phyloP scores from a whole-genome alignment of 2,797 vertebrate species.

The Harpagifer antarcticus region DNA sequence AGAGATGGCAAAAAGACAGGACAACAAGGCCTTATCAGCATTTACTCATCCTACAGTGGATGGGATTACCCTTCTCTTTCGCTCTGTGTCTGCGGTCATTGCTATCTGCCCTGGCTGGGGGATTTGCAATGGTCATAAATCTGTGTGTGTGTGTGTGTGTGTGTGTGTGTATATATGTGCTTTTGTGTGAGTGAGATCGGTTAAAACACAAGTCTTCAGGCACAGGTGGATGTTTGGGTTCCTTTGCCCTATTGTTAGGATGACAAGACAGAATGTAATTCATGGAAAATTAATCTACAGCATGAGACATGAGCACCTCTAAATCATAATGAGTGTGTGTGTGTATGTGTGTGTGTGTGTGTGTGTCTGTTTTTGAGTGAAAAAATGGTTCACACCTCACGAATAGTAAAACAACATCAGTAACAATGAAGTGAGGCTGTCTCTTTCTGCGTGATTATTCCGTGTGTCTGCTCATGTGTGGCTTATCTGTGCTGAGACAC shows the following conservation, averaged over 20 bases:
- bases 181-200: not conserved
- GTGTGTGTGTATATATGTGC: not conserved
- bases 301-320: slow-evolving; percentile 31
- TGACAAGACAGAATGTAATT: slow-evolving; percentile 56
- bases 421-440: slow-evolving; percentile 30
- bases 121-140: slow-evolving; percentile 71
- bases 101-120: slow-evolving; percentile 58
- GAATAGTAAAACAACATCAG: slow-evolving; percentile 40
- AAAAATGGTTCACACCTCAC: not conserved
- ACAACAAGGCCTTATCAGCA: slow-evolving; percentile 64
- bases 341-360: not conserved
- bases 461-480: slow-evolving; percentile 9
- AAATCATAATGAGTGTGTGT: slow-evolving; percentile 14
- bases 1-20: slow-evolving; percentile 36
- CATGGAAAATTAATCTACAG: slow-evolving; percentile 44
- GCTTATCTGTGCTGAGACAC: slow-evolving; percentile 52
- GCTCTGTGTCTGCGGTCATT: slow-evolving; percentile 62
- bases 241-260: slow-evolving; percentile 47
- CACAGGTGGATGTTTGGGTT: slow-evolving; percentile 56
- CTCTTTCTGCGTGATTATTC: not conserved
- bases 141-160: slow-evolving; percentile 26
- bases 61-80: slow-evolving; percentile 75
- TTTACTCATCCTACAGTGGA: slow-evolving; percentile 69
- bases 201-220: slow-evolving; percentile 1
- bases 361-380: too few species aligned